Evolutionary conservation across 1,140 invertebrate species (phyloP).

Genomic region (Eriocheir sinensis): DNA sequence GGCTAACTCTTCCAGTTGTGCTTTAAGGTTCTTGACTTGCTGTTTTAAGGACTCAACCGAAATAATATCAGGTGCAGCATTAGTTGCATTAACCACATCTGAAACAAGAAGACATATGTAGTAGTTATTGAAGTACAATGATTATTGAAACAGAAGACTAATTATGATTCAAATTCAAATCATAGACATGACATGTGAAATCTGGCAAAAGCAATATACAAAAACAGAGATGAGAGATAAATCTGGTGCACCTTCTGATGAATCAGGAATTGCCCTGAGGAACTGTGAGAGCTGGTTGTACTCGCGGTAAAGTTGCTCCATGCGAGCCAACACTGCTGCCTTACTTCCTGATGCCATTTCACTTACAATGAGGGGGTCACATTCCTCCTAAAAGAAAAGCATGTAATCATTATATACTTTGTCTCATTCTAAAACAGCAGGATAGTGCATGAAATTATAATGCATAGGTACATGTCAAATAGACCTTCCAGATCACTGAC

Average conservation of each 20-base stretch:
- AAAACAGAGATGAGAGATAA: neutral
- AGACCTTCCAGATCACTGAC: too few species aligned
- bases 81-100: neutral
- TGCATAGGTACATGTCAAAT: too few species aligned
- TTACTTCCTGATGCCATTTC: neutral
- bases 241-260: neutral
- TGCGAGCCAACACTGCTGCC: neutral
- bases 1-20: neutral
- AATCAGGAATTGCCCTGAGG: neutral
- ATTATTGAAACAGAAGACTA: too few species aligned
- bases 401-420: too few species aligned
- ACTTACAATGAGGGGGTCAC: neutral
- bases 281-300: neutral
- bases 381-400: neutral
- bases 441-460: too few species aligned
- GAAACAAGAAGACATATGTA: neutral
- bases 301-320: neutral
- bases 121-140: neutral
- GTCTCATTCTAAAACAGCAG: too few species aligned
- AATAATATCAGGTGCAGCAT: neutral
- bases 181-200: too few species aligned
- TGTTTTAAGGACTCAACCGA: constrained; percentile 14
- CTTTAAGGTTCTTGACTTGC: constrained; percentile 40
- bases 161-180: too few species aligned
- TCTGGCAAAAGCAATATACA: neutral